phyloP scores from a whole-genome alignment of 2,888 invertebrate species.

The Nemotelus nigrinus region DNA sequence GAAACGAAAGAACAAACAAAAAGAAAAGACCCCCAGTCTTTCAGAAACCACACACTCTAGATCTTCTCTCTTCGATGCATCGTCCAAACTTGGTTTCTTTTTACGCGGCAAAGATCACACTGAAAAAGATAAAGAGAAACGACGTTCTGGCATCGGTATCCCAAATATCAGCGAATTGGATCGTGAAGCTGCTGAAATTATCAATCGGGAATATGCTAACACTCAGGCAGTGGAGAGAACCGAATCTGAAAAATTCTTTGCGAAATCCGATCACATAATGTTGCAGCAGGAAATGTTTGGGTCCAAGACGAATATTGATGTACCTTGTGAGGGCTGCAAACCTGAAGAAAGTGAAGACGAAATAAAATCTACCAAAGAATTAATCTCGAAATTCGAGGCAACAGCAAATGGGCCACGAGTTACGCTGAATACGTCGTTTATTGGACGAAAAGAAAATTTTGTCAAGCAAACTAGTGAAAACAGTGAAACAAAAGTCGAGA shows the following conservation, averaged over 20 bases:
- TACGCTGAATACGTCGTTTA: constrained; percentile 49
- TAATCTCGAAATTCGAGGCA: constrained; percentile 71
- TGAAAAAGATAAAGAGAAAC: constrained; percentile 64
- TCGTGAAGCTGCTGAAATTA: constrained; percentile 78
- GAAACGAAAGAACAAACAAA: constrained; percentile 61
- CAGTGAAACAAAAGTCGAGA: constrained; percentile 2
- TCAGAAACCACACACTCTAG: constrained; percentile 69
- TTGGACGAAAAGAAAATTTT: constrained; percentile 48
- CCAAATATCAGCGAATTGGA: constrained; percentile 84
- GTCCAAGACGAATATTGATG: constrained; percentile 33
- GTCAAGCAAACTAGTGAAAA: constrained; percentile 35
- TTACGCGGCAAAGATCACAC: constrained; percentile 51
- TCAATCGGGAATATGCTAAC: constrained; percentile 50
- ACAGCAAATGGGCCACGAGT: constrained; percentile 43
- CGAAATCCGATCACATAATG: constrained; percentile 50
- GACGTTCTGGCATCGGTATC: constrained; percentile 70
- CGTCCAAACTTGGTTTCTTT: constrained; percentile 52
- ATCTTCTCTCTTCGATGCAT: constrained; percentile 65
- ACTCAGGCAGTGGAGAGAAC: constrained; percentile 55
- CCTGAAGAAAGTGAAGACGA: constrained; percentile 50
- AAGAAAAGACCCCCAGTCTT: constrained; percentile 61
- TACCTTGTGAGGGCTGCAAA: background rate
- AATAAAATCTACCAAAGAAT: constrained; percentile 65
- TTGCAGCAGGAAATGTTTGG: constrained; percentile 50
- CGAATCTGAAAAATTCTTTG: constrained; percentile 58